Percentiles rank a stretch among this genome's conserved stretches.
phyloP scores from a whole-genome alignment of 2,797 vertebrate species.

The Tachyglossus aculeatus region DNA sequence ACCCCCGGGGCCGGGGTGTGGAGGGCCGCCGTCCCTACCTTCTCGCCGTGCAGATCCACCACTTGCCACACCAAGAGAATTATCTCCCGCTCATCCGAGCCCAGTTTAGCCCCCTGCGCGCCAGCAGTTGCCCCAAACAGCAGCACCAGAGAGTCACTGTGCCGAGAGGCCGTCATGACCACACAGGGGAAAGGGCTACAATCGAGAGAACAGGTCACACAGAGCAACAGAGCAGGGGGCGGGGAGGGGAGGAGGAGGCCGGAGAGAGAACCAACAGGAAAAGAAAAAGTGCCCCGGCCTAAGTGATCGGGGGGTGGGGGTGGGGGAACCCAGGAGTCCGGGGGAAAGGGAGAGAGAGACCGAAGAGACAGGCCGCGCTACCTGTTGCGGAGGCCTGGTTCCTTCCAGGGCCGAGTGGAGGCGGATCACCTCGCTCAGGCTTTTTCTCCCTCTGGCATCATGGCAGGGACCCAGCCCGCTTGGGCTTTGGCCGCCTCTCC shows the following conservation, averaged over 20 bases:
- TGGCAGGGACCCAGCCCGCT: conserved; percentile 76
- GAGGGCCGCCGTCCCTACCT: conserved; percentile 80
- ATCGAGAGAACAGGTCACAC: conserved; percentile 91
- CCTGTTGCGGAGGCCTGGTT: conserved; percentile 84
- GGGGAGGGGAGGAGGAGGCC: conserved; percentile 23
- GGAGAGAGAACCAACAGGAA: conserved; percentile 41
- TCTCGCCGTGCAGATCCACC: conserved; percentile 95
- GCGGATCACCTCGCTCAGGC: conserved; percentile 80
- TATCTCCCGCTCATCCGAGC: conserved; percentile 99
- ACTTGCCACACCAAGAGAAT: conserved; percentile 99
- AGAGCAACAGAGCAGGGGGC: conserved; percentile 42
- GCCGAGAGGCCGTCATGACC: conserved; percentile 86
- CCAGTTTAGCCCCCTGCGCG: conserved; percentile 97
- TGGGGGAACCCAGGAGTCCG: conserved; percentile 80
- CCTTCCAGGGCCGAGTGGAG: conserved; percentile 87
- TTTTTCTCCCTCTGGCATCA: conserved; percentile 88
- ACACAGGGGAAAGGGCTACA: conserved; percentile 92
- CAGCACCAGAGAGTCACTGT: conserved; percentile 95
- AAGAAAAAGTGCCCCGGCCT: conserved; percentile 69
- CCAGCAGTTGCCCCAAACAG: conserved; percentile 99
- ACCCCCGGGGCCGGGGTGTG: conserved; percentile 3
- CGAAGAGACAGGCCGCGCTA: conserved; percentile 75
- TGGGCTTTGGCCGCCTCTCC: conserved; percentile 31
- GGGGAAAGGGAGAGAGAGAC: conserved; percentile 64
- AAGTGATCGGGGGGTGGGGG: conserved; percentile 85